Evolutionary conservation across 2,888 invertebrate genomes (phyloP), one percentile per base, ranked within the genome.

Genomic region (Cybosia mesomella): DNA sequence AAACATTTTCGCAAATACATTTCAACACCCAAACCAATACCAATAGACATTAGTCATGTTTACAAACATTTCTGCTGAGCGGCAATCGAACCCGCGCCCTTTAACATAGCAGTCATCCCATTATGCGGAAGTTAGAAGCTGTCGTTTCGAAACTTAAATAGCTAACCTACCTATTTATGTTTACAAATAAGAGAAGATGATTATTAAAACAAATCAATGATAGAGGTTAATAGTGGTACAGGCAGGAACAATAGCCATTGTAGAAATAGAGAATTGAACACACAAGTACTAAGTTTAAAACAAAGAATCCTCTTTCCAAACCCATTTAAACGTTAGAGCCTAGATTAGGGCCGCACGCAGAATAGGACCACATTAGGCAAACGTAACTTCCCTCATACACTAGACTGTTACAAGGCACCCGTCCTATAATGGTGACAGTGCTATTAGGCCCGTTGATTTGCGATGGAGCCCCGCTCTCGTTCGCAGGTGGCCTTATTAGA

Each of bases 391-490:
- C 75, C 75, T 76, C 85, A 81, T 83, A 85, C 79, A 82, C 83
- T 77, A 82, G 59, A 71, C 61, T 36, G 66, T 67, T 81, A 85
- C 85, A 84, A 84, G 84, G 75, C 83, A 76, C 77, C 81, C 67
- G 83, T 75, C 79, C 85, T 80, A 83, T 85, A 83, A 80, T 77
- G 78, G 81, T 85, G 86, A 85, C 85, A 83, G 82, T 68, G 80
- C 84, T 83, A 84, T 83, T 85, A 84, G 81, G 54, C 68, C 72
- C 68, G 72, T 80, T 81, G 81, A 81, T 81, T 81, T 81, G 82
- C 80, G 67, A 62, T 55, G 64, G 76, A 62, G 72, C 67, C 58
- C 74, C 70, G 78, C 70, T 82, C 80, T 78, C 82, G 73, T 76
- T 77, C 71, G 72, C 77, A 79, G 71, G 70, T 77, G 67, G 72